A percentile compares a stretch with the other conserved stretches of the same genome.
Evolutionary conservation across 2,113 vertebrate species (phyloP).

Genomic region (Numenius arquata): DNA sequence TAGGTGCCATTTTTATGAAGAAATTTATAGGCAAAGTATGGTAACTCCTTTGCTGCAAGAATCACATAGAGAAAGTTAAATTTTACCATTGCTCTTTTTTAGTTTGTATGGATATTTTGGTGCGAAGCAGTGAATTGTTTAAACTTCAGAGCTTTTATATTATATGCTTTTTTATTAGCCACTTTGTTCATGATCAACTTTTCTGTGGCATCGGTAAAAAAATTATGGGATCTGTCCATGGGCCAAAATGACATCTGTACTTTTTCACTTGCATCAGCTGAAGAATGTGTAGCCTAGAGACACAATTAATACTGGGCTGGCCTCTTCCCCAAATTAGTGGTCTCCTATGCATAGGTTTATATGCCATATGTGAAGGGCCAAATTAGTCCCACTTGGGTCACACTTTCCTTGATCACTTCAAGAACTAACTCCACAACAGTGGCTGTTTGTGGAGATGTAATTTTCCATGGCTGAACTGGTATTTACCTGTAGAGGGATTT

Average conservation of each 20-base stretch:
- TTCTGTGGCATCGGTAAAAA: slow-evolving; percentile 39
- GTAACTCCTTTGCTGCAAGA: background rate
- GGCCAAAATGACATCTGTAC: slow-evolving; percentile 54
- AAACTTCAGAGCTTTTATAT: slow-evolving; percentile 20
- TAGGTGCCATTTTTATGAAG: slow-evolving; percentile 49
- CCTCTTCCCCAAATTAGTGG: slow-evolving; percentile 17
- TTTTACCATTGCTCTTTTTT: background rate
- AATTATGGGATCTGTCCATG: background rate
- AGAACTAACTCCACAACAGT: slow-evolving; percentile 4
- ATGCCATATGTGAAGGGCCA: slow-evolving; percentile 14
- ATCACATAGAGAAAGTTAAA: background rate
- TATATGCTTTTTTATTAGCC: background rate
- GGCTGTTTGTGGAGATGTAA: slow-evolving; percentile 17
- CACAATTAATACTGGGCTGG: slow-evolving; percentile 46
- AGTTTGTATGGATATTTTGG: background rate
- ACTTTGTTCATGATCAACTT: slow-evolving; percentile 1
- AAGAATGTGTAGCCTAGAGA: slow-evolving; percentile 63
- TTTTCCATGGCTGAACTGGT: slow-evolving; percentile 7
- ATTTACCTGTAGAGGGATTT: background rate
- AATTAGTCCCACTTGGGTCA: slow-evolving; percentile 23
- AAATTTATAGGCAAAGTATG: slow-evolving; percentile 37
- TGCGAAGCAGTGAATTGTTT: slow-evolving; percentile 19
- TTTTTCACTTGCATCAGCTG: slow-evolving; percentile 45
- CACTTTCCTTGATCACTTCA: slow-evolving; percentile 11
- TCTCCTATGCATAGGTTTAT: slow-evolving; percentile 39